These are phyloP conservation scores for Esperia sulphurella DNA, from an alignment of 2,888 invertebrate genomes.

Conservation along the genomic window DNA sequence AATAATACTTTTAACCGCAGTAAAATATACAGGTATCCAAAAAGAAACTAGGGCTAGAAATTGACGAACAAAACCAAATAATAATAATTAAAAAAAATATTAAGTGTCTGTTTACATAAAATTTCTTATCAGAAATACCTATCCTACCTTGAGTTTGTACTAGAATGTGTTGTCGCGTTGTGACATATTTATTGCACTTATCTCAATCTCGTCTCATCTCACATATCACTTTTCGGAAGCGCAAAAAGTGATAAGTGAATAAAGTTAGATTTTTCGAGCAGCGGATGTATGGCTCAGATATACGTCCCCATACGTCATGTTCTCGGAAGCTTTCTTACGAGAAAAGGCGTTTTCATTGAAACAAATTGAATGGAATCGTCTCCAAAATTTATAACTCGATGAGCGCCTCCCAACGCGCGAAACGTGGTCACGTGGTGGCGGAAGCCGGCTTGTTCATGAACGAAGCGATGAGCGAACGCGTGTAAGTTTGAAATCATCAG, in stretches of 20 bases:
- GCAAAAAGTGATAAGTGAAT: neutral
- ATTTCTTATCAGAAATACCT: too few relatives aligned
- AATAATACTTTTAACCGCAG: too few relatives aligned
- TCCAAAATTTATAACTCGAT: constrained; percentile 29
- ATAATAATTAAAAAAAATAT: too few relatives aligned
- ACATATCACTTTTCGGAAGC: neutral
- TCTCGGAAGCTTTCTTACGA: constrained; percentile 3
- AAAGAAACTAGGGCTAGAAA: too few relatives aligned
- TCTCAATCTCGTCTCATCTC: neutral
- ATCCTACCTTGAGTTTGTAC: too few relatives aligned
- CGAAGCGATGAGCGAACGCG: too few relatives aligned
- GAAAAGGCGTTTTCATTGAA: constrained; percentile 7
- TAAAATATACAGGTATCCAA: too few relatives aligned
- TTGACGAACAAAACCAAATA: too few relatives aligned
- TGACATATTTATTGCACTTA: too few relatives aligned
- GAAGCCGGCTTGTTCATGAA: constrained; percentile 6
- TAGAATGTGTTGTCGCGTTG: too few relatives aligned
- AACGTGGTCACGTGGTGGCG: constrained; percentile 39
- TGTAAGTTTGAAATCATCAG: too few relatives aligned
- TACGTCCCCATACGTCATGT: constrained; percentile 4
- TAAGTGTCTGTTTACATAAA: too few relatives aligned
- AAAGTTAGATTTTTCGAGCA: neutral
- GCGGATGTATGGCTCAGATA: constrained; percentile 3
- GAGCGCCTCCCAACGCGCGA: constrained; percentile 29
- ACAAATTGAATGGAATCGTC: constrained; percentile 15